Evolutionary conservation across 2,113 vertebrate species (phyloP), one percentile per base, ranked within the genome.

Genomic region (Columbina picui): DNA sequence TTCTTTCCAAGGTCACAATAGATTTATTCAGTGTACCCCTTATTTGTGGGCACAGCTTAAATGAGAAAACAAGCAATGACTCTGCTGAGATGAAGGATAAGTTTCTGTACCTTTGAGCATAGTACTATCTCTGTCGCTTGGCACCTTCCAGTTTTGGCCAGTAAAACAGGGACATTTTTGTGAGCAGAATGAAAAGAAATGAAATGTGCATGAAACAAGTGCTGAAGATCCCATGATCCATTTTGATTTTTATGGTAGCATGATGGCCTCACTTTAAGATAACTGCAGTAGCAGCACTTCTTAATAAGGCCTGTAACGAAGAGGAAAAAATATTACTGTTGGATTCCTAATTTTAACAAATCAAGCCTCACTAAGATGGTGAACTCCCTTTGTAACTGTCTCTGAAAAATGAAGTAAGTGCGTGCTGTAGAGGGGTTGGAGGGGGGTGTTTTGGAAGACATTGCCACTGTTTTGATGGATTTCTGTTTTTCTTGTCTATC

Each of bases 21-120:
- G 26, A 43, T 77, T 60, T 80, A n/a, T 47, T 59, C 34, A 78
- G 29, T 15, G 34, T 27, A 27, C 0, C 0, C 9, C 18, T 84
- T 78, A 14, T 55, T 78, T 68, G 11, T 50, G 41, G 29, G 26
- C 41, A 20, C 13, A 79, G 14, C 20, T 92, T 67, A 50, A 63
- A 59, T 4, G 10, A 25, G n/a, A n/a, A 84, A 84, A 41, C 4
- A 13, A 63, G 9, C 52, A 34, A 9, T 55, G 5, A 45, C 27
- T 52, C 39, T 84, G 38, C 9, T 63, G 65, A 61, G 49, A 34
- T 29, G 15, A 38, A 85, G 19, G 21, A 13, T 75, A 53, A 36
- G 6, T 68, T 76, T 53, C 34, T 47, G 23, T 65, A 36, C 36
- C 43, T 86, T 77, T 59, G 26, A 74, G 38, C 23, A 22, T 5